Evolutionary conservation across 1,140 invertebrate species (phyloP).

Genomic region (Pogonognathellus flavescens): DNA sequence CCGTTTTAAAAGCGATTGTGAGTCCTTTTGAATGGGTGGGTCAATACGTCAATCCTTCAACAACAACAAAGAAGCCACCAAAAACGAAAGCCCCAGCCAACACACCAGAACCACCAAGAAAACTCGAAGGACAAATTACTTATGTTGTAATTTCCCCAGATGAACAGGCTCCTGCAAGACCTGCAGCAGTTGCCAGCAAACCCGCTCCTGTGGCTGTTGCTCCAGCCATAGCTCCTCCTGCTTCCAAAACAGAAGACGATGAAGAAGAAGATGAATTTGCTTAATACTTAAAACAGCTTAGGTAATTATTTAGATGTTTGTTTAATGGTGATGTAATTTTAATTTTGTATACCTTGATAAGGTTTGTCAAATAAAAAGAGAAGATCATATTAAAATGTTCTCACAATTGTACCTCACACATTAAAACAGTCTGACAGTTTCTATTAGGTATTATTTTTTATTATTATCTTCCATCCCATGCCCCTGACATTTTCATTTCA

Average conservation of each 20-base stretch:
- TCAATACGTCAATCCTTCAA: background rate
- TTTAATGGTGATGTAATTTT: background rate
- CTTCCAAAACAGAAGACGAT: background rate
- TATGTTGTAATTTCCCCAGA: background rate
- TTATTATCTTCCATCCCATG: too few species aligned
- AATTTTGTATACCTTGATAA: background rate
- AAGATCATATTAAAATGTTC: too few species aligned
- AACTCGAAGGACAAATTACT: background rate
- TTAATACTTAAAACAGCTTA: background rate
- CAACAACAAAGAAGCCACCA: background rate
- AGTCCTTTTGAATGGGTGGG: constrained; percentile 8
- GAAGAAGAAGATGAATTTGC: constrained; percentile 21
- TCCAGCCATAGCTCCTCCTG: background rate
- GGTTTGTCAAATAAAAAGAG: too few species aligned
- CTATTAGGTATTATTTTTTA: too few species aligned
- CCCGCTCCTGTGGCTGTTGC: background rate
- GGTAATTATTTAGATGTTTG: too few species aligned
- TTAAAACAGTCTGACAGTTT: too few species aligned
- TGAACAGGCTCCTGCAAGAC: background rate
- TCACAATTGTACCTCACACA: too few species aligned
- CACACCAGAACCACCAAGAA: background rate
- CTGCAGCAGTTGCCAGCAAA: background rate
- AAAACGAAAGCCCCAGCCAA: background rate
- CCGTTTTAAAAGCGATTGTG: background rate
- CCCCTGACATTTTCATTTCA: too few species aligned